Evolutionary conservation across 2,113 vertebrate genomes (phyloP).

Genomic region (Epinephelus cyanopodus): DNA sequence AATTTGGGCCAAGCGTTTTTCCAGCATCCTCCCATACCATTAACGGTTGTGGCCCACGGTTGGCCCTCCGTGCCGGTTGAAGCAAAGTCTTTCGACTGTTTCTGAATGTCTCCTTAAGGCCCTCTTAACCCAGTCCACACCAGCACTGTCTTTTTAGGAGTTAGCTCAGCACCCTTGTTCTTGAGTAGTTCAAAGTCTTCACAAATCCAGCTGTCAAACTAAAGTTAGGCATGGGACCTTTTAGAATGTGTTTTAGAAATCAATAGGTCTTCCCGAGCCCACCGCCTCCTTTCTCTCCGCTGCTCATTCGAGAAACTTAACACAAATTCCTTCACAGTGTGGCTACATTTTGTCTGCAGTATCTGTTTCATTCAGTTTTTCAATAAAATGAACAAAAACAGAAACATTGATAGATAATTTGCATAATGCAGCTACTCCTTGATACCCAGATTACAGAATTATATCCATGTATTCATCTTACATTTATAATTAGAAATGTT

Average conservation of each 20-base stretch:
- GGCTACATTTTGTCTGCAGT: neutral
- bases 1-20: conserved; percentile 82
- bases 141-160: conserved; percentile 59
- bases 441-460: neutral
- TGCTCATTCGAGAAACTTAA: conserved; percentile 60
- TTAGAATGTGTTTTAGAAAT: conserved; percentile 82
- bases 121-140: conserved; percentile 76
- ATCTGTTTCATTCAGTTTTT: neutral
- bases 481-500: neutral
- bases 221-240: conserved; percentile 76
- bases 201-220: conserved; percentile 80
- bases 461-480: neutral
- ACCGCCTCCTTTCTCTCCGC: conserved; percentile 27
- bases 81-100: conserved; percentile 45
- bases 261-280: conserved; percentile 68
- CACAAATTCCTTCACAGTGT: conserved; percentile 52
- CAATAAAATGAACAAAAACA: neutral
- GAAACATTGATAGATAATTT: neutral
- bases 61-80: conserved; percentile 56
- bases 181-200: conserved; percentile 77
- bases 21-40: conserved; percentile 81
- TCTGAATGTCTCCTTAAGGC: conserved; percentile 74
- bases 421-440: too few relatives aligned
- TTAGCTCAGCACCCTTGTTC: conserved; percentile 60
- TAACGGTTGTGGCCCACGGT: conserved; percentile 75